These are phyloP conservation scores for Capricornis sumatraensis DNA, from an alignment of 2,113 vertebrate species.

Conservation along the genomic window DNA sequence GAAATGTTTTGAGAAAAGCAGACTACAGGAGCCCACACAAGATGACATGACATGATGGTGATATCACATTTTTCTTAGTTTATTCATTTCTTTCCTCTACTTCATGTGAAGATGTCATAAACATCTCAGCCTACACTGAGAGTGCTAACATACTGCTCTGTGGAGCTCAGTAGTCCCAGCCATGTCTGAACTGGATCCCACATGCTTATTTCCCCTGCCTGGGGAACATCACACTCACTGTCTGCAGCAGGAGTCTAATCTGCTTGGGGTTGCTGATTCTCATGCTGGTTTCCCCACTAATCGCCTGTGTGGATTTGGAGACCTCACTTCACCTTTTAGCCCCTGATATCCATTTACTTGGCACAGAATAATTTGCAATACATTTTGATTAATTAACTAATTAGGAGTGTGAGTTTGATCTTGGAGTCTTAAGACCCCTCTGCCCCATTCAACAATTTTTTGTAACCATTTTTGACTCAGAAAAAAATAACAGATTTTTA, in stretches of 20 bases:
- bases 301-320: background rate
- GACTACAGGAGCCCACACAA: background rate
- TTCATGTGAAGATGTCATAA: background rate
- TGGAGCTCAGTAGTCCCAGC: background rate
- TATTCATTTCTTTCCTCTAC: background rate
- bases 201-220: background rate
- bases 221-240: background rate
- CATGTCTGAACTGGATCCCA: rapidly evolving
- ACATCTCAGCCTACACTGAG: background rate
- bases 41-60: background rate
- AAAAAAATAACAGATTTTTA: background rate
- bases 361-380: background rate
- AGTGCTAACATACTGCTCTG: background rate
- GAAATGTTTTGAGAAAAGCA: background rate
- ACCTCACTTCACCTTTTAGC: background rate
- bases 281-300: background rate
- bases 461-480: background rate
- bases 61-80: background rate
- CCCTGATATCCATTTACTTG: background rate
- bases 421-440: background rate
- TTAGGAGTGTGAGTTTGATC: background rate
- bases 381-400: background rate
- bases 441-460: background rate
- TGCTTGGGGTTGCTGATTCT: background rate
- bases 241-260: background rate